Evolutionary conservation across 2,113 vertebrate genomes (phyloP).

Genomic region (Columbina picui): DNA sequence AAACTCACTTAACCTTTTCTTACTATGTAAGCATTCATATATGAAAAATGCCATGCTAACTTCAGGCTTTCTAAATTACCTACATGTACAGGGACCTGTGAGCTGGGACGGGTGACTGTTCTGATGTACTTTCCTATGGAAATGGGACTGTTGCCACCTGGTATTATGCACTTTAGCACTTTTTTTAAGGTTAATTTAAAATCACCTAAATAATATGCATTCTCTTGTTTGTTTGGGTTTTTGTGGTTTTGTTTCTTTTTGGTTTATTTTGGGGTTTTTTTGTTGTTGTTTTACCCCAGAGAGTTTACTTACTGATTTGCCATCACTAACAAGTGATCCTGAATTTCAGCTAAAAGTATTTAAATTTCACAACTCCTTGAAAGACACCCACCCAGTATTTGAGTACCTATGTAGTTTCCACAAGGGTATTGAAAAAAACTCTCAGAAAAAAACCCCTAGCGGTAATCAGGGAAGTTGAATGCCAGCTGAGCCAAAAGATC

Average conservation of each 20-base stretch:
- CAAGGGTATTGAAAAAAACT: neutral
- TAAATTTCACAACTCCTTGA: neutral
- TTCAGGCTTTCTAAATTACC: neutral
- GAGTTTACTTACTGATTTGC: neutral
- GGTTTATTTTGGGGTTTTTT: too few species aligned
- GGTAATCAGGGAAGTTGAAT: constrained; percentile 9
- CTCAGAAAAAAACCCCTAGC: neutral
- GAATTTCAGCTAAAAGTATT: neutral
- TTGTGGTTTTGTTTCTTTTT: too few species aligned
- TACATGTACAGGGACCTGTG: neutral
- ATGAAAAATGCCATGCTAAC: neutral
- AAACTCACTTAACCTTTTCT: neutral
- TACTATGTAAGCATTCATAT: neutral
- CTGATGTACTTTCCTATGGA: neutral
- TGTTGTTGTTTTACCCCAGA: neutral
- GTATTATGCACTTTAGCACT: neutral
- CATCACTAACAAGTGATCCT: neutral
- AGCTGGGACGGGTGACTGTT: neutral
- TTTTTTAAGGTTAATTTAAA: neutral
- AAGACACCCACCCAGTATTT: neutral
- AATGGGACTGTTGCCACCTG: neutral
- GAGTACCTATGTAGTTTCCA: neutral
- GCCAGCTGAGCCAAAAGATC: constrained; percentile 37
- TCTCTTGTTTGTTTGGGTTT: too few species aligned
- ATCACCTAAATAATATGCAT: neutral